These are phyloP conservation scores for Anodontia alba DNA, from an alignment of 2,888 invertebrate genomes.

Conservation along the genomic window DNA sequence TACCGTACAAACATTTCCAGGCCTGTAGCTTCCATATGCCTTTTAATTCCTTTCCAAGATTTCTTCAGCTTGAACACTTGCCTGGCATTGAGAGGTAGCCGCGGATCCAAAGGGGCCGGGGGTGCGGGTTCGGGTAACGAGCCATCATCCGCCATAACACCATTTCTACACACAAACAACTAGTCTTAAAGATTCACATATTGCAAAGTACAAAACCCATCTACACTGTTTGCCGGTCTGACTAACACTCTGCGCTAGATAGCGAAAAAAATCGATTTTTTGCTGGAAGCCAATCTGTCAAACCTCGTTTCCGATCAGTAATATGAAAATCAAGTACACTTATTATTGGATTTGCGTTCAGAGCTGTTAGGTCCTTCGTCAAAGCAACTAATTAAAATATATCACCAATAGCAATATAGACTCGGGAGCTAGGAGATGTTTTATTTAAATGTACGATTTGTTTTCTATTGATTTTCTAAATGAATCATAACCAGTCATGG, in stretches of 20 bases:
- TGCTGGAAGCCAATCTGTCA: not conserved
- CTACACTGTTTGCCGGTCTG: not conserved
- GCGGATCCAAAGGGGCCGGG: constrained; percentile 77
- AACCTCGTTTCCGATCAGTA: constrained; percentile 6
- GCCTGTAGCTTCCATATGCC: constrained; percentile 80
- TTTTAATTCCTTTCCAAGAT: constrained; percentile 83
- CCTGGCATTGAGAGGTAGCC: constrained; percentile 78
- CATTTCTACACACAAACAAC: constrained; percentile 32
- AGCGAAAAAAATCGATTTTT: not conserved
- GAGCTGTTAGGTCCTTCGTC: not conserved
- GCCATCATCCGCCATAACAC: constrained; percentile 74
- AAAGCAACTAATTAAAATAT: constrained; percentile 9
- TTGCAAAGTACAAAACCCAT: not conserved
- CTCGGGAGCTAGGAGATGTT: not conserved
- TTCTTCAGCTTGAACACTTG: constrained; percentile 82
- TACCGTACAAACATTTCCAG: constrained; percentile 83
- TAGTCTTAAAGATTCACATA: not conserved
- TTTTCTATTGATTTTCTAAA: constrained; percentile 13
- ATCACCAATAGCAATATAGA: not conserved
- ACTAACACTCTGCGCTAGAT: not conserved
- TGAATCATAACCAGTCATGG: too few species aligned
- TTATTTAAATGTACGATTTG: not conserved
- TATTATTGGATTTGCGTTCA: not conserved
- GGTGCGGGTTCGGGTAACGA: constrained; percentile 70
- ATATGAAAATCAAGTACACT: not conserved